These are phyloP conservation scores for Phoxinus dragarum DNA, from an alignment of 2,797 vertebrate genomes.

Conservation along the genomic window DNA sequence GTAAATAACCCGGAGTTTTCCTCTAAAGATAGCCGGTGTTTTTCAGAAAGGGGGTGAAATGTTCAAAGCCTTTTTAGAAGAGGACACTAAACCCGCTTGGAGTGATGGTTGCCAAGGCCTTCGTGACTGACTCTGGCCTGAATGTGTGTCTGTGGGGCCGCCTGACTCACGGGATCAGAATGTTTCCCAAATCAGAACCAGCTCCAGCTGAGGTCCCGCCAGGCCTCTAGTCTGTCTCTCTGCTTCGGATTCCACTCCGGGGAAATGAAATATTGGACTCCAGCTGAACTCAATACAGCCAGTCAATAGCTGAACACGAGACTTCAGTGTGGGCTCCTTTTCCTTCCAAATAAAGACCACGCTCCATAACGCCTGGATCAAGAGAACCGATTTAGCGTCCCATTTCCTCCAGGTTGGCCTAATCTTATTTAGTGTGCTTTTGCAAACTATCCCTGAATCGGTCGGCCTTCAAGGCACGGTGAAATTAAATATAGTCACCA, in stretches of 20 bases:
- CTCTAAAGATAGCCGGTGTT: background rate
- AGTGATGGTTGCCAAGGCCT: conserved; percentile 29
- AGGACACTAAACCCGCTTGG: background rate
- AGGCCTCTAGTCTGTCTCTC: conserved; percentile 35
- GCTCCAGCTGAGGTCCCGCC: conserved; percentile 21
- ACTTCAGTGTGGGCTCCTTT: conserved; percentile 20
- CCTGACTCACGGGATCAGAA: conserved; percentile 43
- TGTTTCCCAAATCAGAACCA: conserved; percentile 48
- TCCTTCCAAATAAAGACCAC: conserved; percentile 34
- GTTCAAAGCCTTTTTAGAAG: conserved; percentile 23
- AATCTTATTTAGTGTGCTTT: conserved; percentile 8
- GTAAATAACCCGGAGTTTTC: background rate
- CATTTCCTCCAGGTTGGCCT: conserved; percentile 22
- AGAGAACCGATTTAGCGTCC: conserved; percentile 23
- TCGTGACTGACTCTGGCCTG: conserved; percentile 32
- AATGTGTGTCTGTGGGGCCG: conserved; percentile 37
- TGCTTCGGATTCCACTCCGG: conserved; percentile 35
- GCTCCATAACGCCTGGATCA: conserved; percentile 12
- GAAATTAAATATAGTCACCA: conserved; percentile 3
- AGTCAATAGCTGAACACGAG: conserved; percentile 39
- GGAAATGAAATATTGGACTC: conserved; percentile 41
- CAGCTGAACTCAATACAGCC: conserved; percentile 40
- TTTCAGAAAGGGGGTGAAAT: background rate
- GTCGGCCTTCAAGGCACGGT: background rate
- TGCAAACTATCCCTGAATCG: background rate